Base-by-base conservation (phyloP, 2,888 invertebrate genomes). In the Gymnocheta viridis region DNA sequence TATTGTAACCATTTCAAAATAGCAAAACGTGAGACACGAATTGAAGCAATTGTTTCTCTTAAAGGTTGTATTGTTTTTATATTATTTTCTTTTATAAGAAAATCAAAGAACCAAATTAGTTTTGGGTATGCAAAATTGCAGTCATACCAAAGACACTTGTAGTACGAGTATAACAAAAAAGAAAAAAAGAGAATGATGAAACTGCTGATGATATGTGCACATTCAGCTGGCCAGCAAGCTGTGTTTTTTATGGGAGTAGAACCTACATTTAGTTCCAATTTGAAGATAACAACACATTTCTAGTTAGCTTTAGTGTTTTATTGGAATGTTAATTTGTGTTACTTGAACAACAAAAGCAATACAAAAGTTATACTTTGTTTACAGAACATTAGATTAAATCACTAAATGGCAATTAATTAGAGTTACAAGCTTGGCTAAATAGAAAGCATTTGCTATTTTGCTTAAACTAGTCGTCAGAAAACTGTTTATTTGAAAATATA, bases 1-100 rank as follows among this genome's bases (percentile, higher is more conserved):
- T 27, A 24, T 12, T 54, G 32, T 47, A 69, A 51, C 44, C 69
- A 78, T 78, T 74, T 69, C 60, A 44, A 81, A 81, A 81, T 69
- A 78, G 74, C 67, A 81, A 84, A 84, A 84, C 84, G 84, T 84
- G 84, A 84, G 81, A 67, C 84, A 84, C 84, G 84, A 84, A 77
- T 81, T 84, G 62, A 56, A 54, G 64, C 77, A 84, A 84, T 84
- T 84, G 81, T 84, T 81, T 69, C 49, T 72, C 60, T 72, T 72
- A 27, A 79, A 72, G 62, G 67, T 62, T 72, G 72, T 74, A 49
- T 14, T 44, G 32, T 58, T 69, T 69, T 24, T 12, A 41, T 60
- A 49, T 22, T 35, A 9, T 14, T 44, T 22, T 22, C 24, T 58
- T 44, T 17, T 32, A 22, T 62, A 47, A 29, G 14, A 76, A 56